phyloP scores from a whole-genome alignment of 2,113 vertebrate species.

The Laticauda laticaudata region DNA sequence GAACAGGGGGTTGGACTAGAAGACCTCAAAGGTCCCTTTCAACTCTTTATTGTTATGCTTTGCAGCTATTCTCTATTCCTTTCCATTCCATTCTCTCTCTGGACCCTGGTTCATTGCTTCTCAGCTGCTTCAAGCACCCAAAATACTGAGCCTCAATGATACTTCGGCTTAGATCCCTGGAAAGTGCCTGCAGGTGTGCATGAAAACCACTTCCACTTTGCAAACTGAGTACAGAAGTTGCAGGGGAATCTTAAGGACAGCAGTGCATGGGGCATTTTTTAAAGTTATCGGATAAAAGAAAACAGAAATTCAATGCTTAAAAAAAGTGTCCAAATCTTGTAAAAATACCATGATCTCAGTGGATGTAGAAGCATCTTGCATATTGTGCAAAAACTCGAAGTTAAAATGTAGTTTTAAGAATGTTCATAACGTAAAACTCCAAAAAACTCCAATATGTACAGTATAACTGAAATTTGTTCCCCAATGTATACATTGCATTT shows the following conservation, averaged over 20 bases:
- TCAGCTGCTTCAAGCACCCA: not conserved
- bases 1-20: no score
- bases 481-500: not conserved
- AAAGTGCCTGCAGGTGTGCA: not conserved
- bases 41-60: no score
- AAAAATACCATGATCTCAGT: not conserved
- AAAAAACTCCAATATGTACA: not conserved
- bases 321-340: not conserved
- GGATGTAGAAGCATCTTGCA: not conserved
- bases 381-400: not conserved
- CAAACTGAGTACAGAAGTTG: not conserved
- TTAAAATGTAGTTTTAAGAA: not conserved
- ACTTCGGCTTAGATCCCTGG: not conserved
- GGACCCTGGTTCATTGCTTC: not conserved
- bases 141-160: not conserved
- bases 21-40: no score
- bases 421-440: not conserved
- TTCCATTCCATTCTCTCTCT: no score
- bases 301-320: not conserved
- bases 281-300: not conserved
- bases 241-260: not conserved
- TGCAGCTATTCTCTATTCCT: no score
- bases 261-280: not conserved
- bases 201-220: not conserved
- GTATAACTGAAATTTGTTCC: not conserved